Evolutionary conservation across 2,797 vertebrate species (phyloP).

Genomic region (Spea hammondii): DNA sequence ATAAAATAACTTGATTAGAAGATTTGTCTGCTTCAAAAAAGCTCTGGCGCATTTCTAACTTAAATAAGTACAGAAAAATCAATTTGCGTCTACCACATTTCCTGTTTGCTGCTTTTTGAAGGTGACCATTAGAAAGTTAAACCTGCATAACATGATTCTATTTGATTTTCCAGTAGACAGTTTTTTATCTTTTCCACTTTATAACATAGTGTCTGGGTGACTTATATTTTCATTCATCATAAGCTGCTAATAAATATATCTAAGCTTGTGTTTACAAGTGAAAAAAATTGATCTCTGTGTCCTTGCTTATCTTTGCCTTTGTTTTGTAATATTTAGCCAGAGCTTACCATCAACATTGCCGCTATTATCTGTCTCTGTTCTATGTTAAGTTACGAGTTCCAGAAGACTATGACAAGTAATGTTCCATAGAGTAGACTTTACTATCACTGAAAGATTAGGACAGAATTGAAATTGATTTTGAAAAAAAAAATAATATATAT

Average conservation of each 20-base stretch:
- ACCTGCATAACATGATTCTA: conserved; percentile 16
- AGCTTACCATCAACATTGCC: neutral
- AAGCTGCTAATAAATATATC: conserved; percentile 12
- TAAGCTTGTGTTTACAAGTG: conserved; percentile 17
- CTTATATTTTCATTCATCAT: conserved; percentile 25
- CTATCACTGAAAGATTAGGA: too few relatives aligned
- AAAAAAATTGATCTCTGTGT: conserved; percentile 23
- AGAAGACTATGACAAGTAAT: neutral
- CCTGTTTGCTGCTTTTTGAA: conserved; percentile 25
- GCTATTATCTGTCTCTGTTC: neutral
- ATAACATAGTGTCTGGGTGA: neutral
- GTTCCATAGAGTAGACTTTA: too few relatives aligned
- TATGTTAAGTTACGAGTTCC: neutral
- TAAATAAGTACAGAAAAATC: conserved; percentile 45
- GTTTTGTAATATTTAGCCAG: neutral
- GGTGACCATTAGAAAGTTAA: conserved; percentile 40
- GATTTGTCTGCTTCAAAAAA: conserved; percentile 42
- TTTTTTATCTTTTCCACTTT: conserved; percentile 5
- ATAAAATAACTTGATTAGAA: conserved; percentile 51
- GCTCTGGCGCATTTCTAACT: conserved; percentile 5
- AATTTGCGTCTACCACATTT: conserved; percentile 26
- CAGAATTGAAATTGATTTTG: too few relatives aligned
- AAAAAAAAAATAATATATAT: too few relatives aligned
- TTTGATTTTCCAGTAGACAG: conserved; percentile 11
- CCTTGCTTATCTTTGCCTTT: neutral